phyloP scores from a whole-genome alignment of 1,140 invertebrate genomes.

The Leucophenga varia region DNA sequence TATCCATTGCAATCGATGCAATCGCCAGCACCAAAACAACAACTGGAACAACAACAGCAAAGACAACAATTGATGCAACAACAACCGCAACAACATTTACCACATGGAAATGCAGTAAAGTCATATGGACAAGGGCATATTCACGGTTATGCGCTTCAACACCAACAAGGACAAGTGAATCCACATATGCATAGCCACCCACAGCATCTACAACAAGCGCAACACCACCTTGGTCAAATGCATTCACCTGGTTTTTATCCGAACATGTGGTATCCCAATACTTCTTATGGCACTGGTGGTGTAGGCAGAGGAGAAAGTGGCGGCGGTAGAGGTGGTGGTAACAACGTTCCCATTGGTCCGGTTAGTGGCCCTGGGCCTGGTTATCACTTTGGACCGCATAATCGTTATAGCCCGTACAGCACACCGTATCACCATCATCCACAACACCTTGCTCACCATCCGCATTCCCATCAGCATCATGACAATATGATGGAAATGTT shows the following conservation, averaged over 20 bases:
- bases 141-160: no score
- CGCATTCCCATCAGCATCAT: conserved; percentile 36
- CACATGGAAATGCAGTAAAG: no score
- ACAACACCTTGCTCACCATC: conserved; percentile 5
- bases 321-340: conserved; percentile 3
- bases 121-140: no score
- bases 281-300: conserved; percentile 27
- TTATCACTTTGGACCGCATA: conserved; percentile 3
- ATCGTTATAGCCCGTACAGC: background rate
- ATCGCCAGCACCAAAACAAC: conserved; percentile 18
- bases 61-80: background rate
- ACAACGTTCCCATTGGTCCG: conserved; percentile 14
- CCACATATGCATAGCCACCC: background rate
- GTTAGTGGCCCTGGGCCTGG: background rate
- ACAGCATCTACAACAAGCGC: background rate
- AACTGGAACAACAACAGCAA: background rate
- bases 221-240: conserved; percentile 3
- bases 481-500: conserved; percentile 54
- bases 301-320: background rate
- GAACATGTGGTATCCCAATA: conserved; percentile 53
- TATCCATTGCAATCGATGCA: no score
- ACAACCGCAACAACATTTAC: background rate
- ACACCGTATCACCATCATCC: conserved; percentile 1
- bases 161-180: no score
- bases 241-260: conserved; percentile 32